phyloP scores from a whole-genome alignment of 2,888 invertebrate species.

The Axea sp. region DNA sequence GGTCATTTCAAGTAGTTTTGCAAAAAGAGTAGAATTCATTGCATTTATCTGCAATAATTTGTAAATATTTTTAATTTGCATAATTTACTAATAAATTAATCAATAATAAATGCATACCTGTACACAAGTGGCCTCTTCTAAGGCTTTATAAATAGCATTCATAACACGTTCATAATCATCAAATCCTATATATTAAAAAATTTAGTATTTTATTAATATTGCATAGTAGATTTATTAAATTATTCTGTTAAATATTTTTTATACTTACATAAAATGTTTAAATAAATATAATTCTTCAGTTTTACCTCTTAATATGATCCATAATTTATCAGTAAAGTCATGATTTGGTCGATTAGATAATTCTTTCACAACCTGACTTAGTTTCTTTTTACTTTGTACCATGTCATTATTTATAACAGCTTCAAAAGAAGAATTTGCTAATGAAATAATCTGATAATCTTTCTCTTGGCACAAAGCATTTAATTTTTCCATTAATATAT shows the following conservation, averaged over 20 bases:
- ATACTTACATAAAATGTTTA: too few relatives aligned
- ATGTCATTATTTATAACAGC: constrained; percentile 7
- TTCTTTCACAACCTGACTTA: constrained; percentile 33
- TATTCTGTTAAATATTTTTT: too few relatives aligned
- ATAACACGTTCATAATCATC: constrained; percentile 31
- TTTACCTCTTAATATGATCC: constrained; percentile 54
- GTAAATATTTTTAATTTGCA: too few relatives aligned
- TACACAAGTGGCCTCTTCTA: constrained; percentile 25
- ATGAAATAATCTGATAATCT: constrained; percentile 34
- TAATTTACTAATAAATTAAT: too few relatives aligned
- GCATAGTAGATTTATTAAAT: too few relatives aligned
- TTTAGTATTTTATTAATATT: constrained; percentile 1
- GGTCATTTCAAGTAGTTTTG: constrained; percentile 24
- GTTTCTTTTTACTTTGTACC: constrained; percentile 19
- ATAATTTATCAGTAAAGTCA: constrained; percentile 59
- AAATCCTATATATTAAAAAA: constrained; percentile 26
- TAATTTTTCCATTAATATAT: constrained; percentile 35
- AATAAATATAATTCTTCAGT: too few relatives aligned
- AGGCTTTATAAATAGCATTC: constrained; percentile 36
- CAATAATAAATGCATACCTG: constrained; percentile 13
- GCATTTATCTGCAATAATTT: constrained; percentile 51
- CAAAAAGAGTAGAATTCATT: constrained; percentile 44
- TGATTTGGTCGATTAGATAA: constrained; percentile 43
- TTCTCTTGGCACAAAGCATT: constrained; percentile 24
- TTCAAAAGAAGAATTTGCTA: constrained; percentile 12